phyloP scores from a whole-genome alignment of 2,888 invertebrate genomes.

The Drosophila parthenogenetica region DNA sequence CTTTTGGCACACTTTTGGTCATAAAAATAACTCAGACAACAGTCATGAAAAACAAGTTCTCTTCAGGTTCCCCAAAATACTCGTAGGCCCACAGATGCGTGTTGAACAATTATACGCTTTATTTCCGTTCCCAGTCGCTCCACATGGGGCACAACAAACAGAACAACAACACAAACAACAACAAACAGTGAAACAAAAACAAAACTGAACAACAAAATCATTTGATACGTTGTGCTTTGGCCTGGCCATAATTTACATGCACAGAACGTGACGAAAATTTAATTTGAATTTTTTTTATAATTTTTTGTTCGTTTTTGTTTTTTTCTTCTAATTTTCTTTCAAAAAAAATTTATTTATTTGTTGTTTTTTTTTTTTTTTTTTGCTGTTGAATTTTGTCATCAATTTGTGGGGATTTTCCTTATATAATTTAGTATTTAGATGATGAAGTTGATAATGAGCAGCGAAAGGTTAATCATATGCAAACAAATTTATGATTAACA shows the following conservation, averaged over 20 bases:
- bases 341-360: slow-evolving; percentile 12
- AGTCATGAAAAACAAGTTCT: slow-evolving; percentile 32
- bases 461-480: slow-evolving; percentile 21
- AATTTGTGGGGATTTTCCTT: slow-evolving; percentile 20
- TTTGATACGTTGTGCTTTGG: slow-evolving; percentile 36
- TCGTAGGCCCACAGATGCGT: slow-evolving; percentile 47
- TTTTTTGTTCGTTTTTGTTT: slow-evolving; percentile 5
- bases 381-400: slow-evolving; percentile 27
- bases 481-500: slow-evolving; percentile 5
- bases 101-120: slow-evolving; percentile 64
- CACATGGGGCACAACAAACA: slow-evolving; percentile 44
- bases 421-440: slow-evolving; percentile 15
- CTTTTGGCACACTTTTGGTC: slow-evolving; percentile 44
- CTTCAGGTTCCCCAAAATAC: slow-evolving; percentile 5
- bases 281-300: slow-evolving; percentile 46
- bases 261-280: slow-evolving; percentile 71
- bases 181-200: slow-evolving; percentile 2
- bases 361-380: slow-evolving; percentile 9
- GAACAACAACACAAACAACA: slow-evolving; percentile 17
- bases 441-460: slow-evolving; percentile 45
- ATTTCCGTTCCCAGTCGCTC: slow-evolving; percentile 62
- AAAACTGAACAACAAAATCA: slow-evolving; percentile 28
- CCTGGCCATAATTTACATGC: slow-evolving; percentile 61
- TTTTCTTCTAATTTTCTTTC: slow-evolving; percentile 16
- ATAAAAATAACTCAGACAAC: slow-evolving; percentile 38